Conservation (phyloP, 2,113 vertebrate genomes). For the Dendropsophus ebraccatus region DNA sequence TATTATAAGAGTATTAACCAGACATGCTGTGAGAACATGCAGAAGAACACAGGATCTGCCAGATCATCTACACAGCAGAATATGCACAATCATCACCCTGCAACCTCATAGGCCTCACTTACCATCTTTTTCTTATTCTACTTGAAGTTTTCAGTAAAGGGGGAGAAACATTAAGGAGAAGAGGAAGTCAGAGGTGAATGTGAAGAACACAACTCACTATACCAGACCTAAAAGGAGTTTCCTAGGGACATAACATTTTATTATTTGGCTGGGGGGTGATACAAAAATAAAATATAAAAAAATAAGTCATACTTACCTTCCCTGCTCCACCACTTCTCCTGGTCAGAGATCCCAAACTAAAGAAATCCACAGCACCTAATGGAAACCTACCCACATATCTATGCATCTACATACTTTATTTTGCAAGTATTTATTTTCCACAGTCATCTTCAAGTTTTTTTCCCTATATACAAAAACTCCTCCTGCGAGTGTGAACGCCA, state of each 20-base stretch:
- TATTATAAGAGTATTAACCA: background rate
- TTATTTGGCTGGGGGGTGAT: no score
- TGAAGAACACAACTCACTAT: background rate
- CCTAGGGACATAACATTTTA: no score
- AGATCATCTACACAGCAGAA: background rate
- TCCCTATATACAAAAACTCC: no score
- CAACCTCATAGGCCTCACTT: conserved; percentile 85
- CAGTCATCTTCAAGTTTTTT: no score
- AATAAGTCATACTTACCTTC: no score
- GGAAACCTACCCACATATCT: no score
- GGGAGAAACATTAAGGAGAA: conserved; percentile 30
- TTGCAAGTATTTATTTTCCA: no score
- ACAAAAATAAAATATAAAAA: no score
- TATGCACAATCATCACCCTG: conserved; percentile 61
- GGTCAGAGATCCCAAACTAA: no score
- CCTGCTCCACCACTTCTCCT: no score
- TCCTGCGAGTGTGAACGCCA: background rate
- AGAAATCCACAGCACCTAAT: no score
- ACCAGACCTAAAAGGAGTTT: background rate
- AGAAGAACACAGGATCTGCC: background rate
- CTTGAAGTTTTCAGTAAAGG: conserved; percentile 88
- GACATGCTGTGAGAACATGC: conserved; percentile 44
- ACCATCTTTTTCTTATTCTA: conserved; percentile 99
- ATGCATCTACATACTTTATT: no score
- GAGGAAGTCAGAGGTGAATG: conserved; percentile 78